Conservation (phyloP, 1,140 invertebrate genomes). For the Heterodera schachtii region DNA sequence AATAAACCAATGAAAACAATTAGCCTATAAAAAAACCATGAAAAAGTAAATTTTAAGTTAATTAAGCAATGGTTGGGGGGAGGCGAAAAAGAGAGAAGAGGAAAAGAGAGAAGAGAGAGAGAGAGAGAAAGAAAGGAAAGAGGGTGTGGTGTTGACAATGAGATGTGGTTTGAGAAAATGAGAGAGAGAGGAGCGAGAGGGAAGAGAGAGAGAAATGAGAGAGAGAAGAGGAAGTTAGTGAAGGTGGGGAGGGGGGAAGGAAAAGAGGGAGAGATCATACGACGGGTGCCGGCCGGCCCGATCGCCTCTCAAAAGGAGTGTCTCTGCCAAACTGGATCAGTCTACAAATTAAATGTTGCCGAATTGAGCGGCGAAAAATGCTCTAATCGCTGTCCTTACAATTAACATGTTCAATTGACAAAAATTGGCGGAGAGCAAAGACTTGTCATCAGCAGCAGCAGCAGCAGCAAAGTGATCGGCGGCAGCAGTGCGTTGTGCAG, state of each 20-base stretch:
- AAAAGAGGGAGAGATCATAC: too few species aligned
- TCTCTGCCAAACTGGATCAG: neutral
- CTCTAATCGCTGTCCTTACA: neutral
- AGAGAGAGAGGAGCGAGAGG: neutral
- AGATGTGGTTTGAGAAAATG: neutral
- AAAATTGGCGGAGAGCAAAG: neutral
- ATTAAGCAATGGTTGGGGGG: too few species aligned
- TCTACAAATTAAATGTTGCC: neutral
- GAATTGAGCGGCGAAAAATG: neutral
- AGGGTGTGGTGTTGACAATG: neutral
- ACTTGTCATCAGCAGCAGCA: neutral
- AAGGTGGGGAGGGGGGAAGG: too few species aligned
- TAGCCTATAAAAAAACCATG: too few species aligned
- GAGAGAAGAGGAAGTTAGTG: too few species aligned
- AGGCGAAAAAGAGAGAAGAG: too few species aligned
- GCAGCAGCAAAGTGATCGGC: neutral
- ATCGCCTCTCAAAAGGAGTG: neutral
- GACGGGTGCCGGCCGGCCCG: too few species aligned
- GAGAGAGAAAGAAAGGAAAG: constrained; percentile 3
- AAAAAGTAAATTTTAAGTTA: too few species aligned
- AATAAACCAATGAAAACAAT: too few species aligned
- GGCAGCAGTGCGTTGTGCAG: too few species aligned
- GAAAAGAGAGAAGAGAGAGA: neutral
- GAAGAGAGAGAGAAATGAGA: neutral
- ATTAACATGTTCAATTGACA: neutral